Base-by-base conservation (phyloP, 1,140 invertebrate genomes). In the Penaeus japonicus region DNA sequence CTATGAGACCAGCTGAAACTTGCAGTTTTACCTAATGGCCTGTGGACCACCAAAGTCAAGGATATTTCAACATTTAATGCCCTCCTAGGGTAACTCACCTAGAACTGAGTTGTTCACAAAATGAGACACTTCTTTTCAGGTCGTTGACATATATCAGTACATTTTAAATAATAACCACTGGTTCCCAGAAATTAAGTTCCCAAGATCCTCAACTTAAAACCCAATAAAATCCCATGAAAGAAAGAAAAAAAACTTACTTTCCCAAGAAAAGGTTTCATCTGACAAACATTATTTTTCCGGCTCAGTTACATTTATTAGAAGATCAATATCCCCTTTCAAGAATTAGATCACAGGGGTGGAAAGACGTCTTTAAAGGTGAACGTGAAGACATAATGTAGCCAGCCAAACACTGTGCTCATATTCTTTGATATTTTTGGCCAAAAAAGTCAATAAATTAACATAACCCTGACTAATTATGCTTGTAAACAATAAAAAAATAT, bases 321-420 rank as follows among this genome's bases (percentile, higher is more conserved):
- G 35, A 55, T 85, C 75, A 79, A 73, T 53, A 81, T 82, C 78
- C 77, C 85, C 85, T 75, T 81, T 81, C 24, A 82, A 81, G 62
- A 73, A 70, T 65, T 81, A 80, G 32, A 87, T 80, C 77, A 81
- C 78, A 54, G 78, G 80, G 86, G 47, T 82, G 86, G 65, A 88
- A 83, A 88, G 86, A 88, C 54, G 81, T 88, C 54, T 80, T 88
- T 35, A 88, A 57, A 88, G 85, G 78, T 88, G 80, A 88, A 83
- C 30, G 79, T 83, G 65, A 83, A 88, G 47, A 57, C 53, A 75
- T 65, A 75, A 80, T 88, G 79, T 88, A 75, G 80, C 65, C 86
- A 83, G 79, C 79, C 86, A 88, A 88, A 24, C 86, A 73, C 84
- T 85, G 32, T 88, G 86, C 20, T 83, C 80, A 55, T 88, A 82